Evolutionary conservation across 2,113 vertebrate species (phyloP).

Genomic region (Carollia perspicillata): DNA sequence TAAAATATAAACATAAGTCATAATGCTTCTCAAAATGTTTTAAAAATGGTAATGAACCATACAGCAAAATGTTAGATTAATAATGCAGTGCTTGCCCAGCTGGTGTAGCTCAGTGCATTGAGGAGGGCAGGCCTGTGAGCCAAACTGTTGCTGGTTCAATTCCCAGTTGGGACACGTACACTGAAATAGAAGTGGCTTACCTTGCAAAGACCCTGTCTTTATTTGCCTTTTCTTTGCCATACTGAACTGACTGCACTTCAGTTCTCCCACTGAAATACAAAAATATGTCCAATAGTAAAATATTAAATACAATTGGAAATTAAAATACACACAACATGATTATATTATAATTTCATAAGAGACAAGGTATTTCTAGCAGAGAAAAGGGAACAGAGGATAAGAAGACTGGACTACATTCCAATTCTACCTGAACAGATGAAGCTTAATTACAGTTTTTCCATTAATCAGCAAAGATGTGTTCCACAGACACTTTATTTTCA

Average conservation of each 20-base stretch:
- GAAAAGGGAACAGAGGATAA: not conserved
- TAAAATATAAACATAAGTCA: not conserved
- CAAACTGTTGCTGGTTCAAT: too few species aligned
- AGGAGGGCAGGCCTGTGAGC: too few species aligned
- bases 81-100: not conserved
- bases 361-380: not conserved
- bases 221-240: constrained; percentile 98
- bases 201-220: constrained; percentile 97
- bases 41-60: not conserved
- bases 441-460: not conserved
- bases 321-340: not conserved
- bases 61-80: not conserved
- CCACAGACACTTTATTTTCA: not conserved
- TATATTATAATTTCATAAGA: not conserved
- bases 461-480: not conserved
- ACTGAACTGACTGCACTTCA: constrained; percentile 98
- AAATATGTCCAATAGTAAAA: constrained; percentile 63
- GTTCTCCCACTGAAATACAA: constrained; percentile 92
- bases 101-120: too few species aligned
- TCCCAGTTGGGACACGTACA: not conserved
- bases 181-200: constrained; percentile 80
- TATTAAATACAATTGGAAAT: constrained; percentile 35
- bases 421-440: not conserved
- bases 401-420: not conserved
- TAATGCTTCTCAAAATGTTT: not conserved